Evolutionary conservation across 2,888 invertebrate species (phyloP), one percentile per base, ranked within the genome.

Genomic region (Taphrorychus bicolor): DNA sequence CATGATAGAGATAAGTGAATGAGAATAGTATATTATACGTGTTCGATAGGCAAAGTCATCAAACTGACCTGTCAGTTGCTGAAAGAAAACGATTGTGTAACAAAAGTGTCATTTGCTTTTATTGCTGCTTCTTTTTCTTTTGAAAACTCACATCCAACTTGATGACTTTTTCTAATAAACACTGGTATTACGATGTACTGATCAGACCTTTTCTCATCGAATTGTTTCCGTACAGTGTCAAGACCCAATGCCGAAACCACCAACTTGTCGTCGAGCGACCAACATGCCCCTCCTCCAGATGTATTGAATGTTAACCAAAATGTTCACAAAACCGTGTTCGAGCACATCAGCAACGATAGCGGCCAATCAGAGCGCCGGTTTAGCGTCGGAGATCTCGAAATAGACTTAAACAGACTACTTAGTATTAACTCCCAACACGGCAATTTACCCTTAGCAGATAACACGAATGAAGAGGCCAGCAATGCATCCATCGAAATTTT

Each of bases 281-380:
- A 67, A 16, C 67, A 57, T 16, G 72, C 73, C 9, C 73, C 73
- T 11, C 86, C 87, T 0, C 87, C 87, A 2, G 88, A 87, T 73
- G 86, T 87, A 2, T 76, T 87, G 24, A 87, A 87, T 75, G 81
- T 87, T 22, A 86, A 86, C 74, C 85, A 85, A 71, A 82, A 82
- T 71, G 71, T 63, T 7, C 59, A 51, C 49, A 69, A 60, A 49
- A 23, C 57, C 32, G 22, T 19, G 45, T 66, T 61, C 14, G 59
- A 63, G 9, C 53, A 66, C 32, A 52, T 49, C 22, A 4, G 52
- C 32, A 21, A 42, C 17, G 17, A 9, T 32, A 16, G 16, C 9
- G 17, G 53, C 5, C 41, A 65, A n/a, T n/a, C 53, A 5, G 65
- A 62, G 9, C 56, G 48, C n/a, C 51, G 53, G 3, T 48, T 49